Evolutionary conservation across 2,888 invertebrate genomes (phyloP).

Genomic region (Meandrusa payeni): DNA sequence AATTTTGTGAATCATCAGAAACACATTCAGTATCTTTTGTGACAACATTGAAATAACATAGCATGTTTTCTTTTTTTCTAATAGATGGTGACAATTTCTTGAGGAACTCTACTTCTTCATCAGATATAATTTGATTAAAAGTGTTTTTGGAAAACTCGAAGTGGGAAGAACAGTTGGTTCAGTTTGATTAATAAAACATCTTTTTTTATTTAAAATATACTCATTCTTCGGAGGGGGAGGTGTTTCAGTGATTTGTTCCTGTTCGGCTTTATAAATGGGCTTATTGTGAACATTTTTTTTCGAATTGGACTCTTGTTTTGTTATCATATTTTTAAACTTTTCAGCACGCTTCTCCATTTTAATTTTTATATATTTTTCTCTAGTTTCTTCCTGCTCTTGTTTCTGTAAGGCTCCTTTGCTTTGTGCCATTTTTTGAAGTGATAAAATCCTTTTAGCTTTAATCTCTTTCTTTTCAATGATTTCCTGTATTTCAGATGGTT

Average conservation of each 20-base stretch:
- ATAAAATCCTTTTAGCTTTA: slow-evolving; percentile 71
- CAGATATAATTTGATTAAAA: slow-evolving; percentile 34
- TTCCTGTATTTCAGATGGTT: slow-evolving; percentile 44
- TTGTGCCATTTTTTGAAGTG: slow-evolving; percentile 83
- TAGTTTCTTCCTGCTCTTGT: slow-evolving; percentile 77
- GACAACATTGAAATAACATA: slow-evolving; percentile 81
- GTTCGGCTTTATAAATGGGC: slow-evolving; percentile 8
- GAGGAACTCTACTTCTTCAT: slow-evolving; percentile 71
- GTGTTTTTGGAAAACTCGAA: slow-evolving; percentile 32
- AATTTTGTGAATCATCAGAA: slow-evolving; percentile 35
- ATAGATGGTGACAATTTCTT: slow-evolving; percentile 79
- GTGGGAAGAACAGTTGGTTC: slow-evolving; percentile 17
- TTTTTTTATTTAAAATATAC: slow-evolving; percentile 15
- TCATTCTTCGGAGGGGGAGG: slow-evolving; percentile 6
- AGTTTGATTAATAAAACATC: slow-evolving; percentile 17
- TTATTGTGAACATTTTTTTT: slow-evolving; percentile 30
- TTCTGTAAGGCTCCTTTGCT: slow-evolving; percentile 82
- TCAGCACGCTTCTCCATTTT: slow-evolving; percentile 83
- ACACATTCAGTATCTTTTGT: slow-evolving; percentile 47
- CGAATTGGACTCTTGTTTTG: slow-evolving; percentile 42
- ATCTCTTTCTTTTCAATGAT: slow-evolving; percentile 45
- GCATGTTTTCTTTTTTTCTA: slow-evolving; percentile 81
- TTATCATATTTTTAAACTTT: slow-evolving; percentile 72
- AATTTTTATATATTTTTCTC: slow-evolving; percentile 78
- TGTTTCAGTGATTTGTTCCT: slow-evolving; percentile 10